Evolutionary conservation across 2,888 invertebrate genomes (phyloP), one percentile per base, ranked within the genome.

Genomic region (Linnaemya vulpina): DNA sequence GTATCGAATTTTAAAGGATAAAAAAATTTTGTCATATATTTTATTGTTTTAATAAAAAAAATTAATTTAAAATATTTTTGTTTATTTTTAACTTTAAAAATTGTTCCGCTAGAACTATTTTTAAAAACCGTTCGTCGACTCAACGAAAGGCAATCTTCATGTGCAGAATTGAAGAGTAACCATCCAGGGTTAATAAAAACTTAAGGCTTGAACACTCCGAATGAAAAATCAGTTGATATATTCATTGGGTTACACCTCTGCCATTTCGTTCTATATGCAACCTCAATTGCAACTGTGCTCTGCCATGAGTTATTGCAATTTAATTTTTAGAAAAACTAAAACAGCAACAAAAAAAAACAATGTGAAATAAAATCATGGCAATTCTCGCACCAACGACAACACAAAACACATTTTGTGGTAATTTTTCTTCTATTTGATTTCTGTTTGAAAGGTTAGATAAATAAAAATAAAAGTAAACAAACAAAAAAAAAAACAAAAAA

Each of bases 241-340:
- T 17, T 25, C 35, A 73, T 58, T 10, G 10, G 11, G 11, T 60
- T 38, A 60, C 49, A 49, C 0, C 40, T 67, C 80, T 80, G 80
- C 3, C 7, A 9, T 58, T 46, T 46, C 11, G 7, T n/a, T 43
- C 4, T 25, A 53, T 17, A 22, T 73, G 49, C 53, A 73, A 55
- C 71, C 67, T 38, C 49, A 49, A 76, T 22, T 70, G 76, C 62
- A 76, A 78, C 65, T 74, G 43, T 67, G 35, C 49, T 85, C 74
- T 83, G 78, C 71, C 82, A 85, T 79, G 75, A 85, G 75, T 83
- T 85, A 85, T 85, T 63, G 83, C 85, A 75, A 71, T 85, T 85
- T 83, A 83, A 79, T 85, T 79, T 75, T 63, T 53, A 51, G 17
- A 77, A 30, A 53, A 78, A 25, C 20, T 5, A 35, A 58, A 58